phyloP scores from a whole-genome alignment of 2,797 vertebrate genomes.

The Chiroxiphia lanceolata region DNA sequence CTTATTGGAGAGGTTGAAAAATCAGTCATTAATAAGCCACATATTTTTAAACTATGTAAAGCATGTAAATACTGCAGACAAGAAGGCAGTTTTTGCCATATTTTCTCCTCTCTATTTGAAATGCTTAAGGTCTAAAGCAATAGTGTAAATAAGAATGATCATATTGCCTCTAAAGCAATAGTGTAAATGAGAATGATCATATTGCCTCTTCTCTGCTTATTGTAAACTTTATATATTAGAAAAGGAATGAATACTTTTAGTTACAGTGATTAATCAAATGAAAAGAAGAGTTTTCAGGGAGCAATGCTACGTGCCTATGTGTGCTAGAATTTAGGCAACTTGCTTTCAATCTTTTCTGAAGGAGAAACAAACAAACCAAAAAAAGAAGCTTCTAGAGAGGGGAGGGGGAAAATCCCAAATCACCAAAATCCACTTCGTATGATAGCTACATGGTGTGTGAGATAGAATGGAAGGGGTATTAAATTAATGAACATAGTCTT shows the following conservation, averaged over 20 bases:
- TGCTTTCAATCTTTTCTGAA: not conserved
- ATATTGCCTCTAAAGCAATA: constrained; percentile 28
- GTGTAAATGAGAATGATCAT: not conserved
- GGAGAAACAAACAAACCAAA: not conserved
- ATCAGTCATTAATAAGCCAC: constrained; percentile 75
- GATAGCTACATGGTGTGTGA: not conserved
- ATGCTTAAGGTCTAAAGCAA: constrained; percentile 31
- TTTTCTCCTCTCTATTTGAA: constrained; percentile 55
- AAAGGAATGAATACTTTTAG: not conserved
- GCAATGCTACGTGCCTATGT: rapidly evolving
- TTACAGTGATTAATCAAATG: not conserved
- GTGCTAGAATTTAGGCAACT: not conserved
- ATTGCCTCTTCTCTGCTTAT: not conserved
- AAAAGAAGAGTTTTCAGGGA: not conserved
- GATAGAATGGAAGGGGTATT: not conserved
- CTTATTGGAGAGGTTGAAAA: constrained; percentile 70
- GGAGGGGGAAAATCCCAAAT: not conserved
- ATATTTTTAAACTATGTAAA: constrained; percentile 76
- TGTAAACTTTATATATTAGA: not conserved
- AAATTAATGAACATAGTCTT: not conserved
- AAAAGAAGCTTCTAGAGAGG: not conserved
- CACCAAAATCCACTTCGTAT: not conserved
- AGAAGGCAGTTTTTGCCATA: constrained; percentile 55
- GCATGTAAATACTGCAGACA: constrained; percentile 72
- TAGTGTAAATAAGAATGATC: constrained; percentile 4